phyloP scores from a whole-genome alignment of 2,113 vertebrate genomes.

The Pipa parva region DNA sequence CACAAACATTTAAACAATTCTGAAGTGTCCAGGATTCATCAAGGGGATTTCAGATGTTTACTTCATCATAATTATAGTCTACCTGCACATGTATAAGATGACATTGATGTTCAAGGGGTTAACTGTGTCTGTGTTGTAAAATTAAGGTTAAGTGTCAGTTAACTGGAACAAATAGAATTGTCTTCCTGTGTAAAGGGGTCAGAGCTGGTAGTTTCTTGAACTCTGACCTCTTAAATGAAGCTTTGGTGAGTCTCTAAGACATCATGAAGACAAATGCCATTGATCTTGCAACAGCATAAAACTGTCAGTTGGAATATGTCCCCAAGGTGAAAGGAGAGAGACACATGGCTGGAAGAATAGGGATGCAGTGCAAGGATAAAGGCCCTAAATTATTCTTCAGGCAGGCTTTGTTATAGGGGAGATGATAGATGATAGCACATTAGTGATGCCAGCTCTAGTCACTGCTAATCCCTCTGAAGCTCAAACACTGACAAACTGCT shows the following conservation, averaged over 20 bases:
- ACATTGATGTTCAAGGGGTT: too few relatives aligned
- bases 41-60: too few relatives aligned
- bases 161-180: slow-evolving; percentile 4
- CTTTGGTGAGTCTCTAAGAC: slow-evolving; percentile 21
- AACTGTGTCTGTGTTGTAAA: not conserved
- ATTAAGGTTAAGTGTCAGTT: slow-evolving; percentile 10
- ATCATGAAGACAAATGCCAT: slow-evolving; percentile 56
- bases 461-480: slow-evolving; percentile 43
- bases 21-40: too few relatives aligned
- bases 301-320: slow-evolving; percentile 53
- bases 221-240: slow-evolving; percentile 19
- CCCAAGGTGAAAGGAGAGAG: slow-evolving; percentile 46
- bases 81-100: too few relatives aligned
- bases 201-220: slow-evolving; percentile 7
- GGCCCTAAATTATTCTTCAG: slow-evolving; percentile 50
- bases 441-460: slow-evolving; percentile 45
- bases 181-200: not conserved
- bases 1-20: too few relatives aligned
- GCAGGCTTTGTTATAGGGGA: slow-evolving; percentile 39
- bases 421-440: slow-evolving; percentile 48
- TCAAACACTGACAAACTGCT: slow-evolving; percentile 45
- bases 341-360: slow-evolving; percentile 49
- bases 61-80: too few relatives aligned
- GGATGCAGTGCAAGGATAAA: slow-evolving; percentile 46
- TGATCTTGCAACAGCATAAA: slow-evolving; percentile 53